Conservation (phyloP, 2,113 vertebrate species). For the Colossoma macropomum region DNA sequence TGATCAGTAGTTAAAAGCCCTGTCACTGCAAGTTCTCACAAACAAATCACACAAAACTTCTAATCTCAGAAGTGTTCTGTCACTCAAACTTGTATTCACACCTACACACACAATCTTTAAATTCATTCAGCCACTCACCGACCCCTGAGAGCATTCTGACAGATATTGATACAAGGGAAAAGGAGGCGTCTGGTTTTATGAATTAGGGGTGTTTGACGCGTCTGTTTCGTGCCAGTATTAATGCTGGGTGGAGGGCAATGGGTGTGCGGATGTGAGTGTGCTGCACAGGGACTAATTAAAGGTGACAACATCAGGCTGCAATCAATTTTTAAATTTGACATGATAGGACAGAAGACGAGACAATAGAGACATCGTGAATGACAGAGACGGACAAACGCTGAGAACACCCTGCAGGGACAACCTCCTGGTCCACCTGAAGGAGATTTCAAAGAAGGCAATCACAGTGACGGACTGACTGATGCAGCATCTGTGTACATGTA, state of each 20-base stretch:
- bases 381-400: constrained; percentile 26
- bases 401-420: constrained; percentile 11
- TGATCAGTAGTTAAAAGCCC: background rate
- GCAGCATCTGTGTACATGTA: constrained; percentile 17
- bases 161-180: constrained; percentile 32
- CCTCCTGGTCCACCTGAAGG: constrained; percentile 30
- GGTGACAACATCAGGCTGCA: constrained; percentile 41
- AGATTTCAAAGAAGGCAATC: constrained; percentile 8
- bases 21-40: background rate
- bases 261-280: constrained; percentile 18
- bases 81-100: constrained; percentile 4
- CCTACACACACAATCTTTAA: background rate
- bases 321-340: constrained; percentile 52
- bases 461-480: constrained; percentile 13
- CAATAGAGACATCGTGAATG: constrained; percentile 20
- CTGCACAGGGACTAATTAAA: constrained; percentile 57
- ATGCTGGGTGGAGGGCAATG: background rate
- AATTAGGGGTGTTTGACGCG: background rate
- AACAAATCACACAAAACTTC: background rate
- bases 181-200: constrained; percentile 34
- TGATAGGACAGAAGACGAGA: constrained; percentile 32
- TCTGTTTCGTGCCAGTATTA: constrained; percentile 5
- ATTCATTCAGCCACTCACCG: background rate
- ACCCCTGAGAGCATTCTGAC: background rate
- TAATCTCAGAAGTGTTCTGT: constrained; percentile 1